These are phyloP conservation scores for Seira musarum DNA, from an alignment of 2,888 invertebrate species.

Conservation along the genomic window DNA sequence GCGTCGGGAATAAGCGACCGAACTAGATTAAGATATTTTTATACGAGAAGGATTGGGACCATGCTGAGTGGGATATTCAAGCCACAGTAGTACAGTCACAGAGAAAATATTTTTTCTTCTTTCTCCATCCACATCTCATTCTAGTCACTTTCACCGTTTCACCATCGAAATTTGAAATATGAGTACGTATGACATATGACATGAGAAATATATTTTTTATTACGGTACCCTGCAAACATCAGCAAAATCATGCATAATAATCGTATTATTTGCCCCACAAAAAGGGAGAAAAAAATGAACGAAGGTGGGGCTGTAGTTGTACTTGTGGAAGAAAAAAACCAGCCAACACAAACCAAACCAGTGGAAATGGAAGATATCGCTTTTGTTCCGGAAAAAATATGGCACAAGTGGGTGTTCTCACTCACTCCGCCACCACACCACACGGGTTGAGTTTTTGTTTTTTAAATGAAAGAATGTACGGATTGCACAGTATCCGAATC, in stretches of 20 bases:
- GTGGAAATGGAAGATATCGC: neutral
- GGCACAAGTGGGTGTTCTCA: neutral
- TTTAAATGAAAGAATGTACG: constrained; percentile 15
- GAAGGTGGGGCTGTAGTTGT: constrained; percentile 29
- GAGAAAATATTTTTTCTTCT: too few species aligned
- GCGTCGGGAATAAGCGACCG: too few species aligned
- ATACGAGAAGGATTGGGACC: too few species aligned
- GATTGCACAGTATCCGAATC: too few species aligned
- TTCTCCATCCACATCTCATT: too few species aligned
- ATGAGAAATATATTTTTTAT: neutral
- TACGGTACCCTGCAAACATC: constrained; percentile 4
- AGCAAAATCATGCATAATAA: constrained; percentile 35
- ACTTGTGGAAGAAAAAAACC: too few species aligned
- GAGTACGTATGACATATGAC: too few species aligned
- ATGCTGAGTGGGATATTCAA: too few species aligned
- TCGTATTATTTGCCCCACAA: constrained; percentile 13
- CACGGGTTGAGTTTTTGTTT: constrained; percentile 4
- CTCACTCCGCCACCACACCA: neutral
- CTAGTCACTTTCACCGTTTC: too few species aligned
- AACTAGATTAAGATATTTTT: too few species aligned
- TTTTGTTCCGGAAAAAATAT: constrained; percentile 2
- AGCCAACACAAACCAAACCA: too few species aligned
- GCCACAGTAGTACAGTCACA: too few species aligned
- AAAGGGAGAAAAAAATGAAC: neutral
- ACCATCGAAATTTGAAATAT: constrained; percentile 26